Percentiles rank a stretch among this genome's conserved stretches.
These are phyloP conservation scores for Thunnus thynnus DNA, from an alignment of 2,113 vertebrate genomes.

Conservation along the genomic window DNA sequence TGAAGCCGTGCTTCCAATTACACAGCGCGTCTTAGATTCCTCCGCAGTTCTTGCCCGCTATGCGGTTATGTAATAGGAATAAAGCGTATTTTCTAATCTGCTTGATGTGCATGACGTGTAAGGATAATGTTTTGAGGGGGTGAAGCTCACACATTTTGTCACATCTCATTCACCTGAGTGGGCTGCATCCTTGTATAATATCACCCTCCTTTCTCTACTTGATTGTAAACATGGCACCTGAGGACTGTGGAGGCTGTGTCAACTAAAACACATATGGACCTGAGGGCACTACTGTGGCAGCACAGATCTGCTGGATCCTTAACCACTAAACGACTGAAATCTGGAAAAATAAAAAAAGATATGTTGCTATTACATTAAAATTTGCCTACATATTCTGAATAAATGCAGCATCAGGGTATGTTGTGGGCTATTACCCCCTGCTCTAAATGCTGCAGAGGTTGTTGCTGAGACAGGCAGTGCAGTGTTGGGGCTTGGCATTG, in stretches of 20 bases:
- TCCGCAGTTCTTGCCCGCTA: constrained; percentile 44
- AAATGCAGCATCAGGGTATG: constrained; percentile 71
- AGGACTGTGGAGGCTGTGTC: constrained; percentile 55
- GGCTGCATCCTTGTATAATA: constrained; percentile 38
- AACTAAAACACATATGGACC: constrained; percentile 56
- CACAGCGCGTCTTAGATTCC: constrained; percentile 35
- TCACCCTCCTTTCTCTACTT: constrained; percentile 39
- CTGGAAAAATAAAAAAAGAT: constrained; percentile 44
- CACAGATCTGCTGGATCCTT: constrained; percentile 17
- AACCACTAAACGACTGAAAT: constrained; percentile 25
- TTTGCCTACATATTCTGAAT: constrained; percentile 64
- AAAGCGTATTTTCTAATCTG: constrained; percentile 52
- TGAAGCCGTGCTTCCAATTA: constrained; percentile 58
- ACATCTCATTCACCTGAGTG: constrained; percentile 39
- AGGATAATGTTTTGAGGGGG: constrained; percentile 20
- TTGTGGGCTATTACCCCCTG: constrained; percentile 72
- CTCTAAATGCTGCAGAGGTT: constrained; percentile 71
- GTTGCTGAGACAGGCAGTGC: constrained; percentile 72
- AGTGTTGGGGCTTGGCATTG: constrained; percentile 48
- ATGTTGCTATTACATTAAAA: constrained; percentile 59
- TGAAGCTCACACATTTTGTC: constrained; percentile 1
- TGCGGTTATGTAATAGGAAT: constrained; percentile 58
- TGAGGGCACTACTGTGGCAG: constrained; percentile 15
- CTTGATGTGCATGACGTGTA: constrained; percentile 31
- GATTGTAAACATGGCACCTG: constrained; percentile 61